Evolutionary conservation across 1,140 invertebrate species (phyloP).

Genomic region (Stegodyphus mimosarum): DNA sequence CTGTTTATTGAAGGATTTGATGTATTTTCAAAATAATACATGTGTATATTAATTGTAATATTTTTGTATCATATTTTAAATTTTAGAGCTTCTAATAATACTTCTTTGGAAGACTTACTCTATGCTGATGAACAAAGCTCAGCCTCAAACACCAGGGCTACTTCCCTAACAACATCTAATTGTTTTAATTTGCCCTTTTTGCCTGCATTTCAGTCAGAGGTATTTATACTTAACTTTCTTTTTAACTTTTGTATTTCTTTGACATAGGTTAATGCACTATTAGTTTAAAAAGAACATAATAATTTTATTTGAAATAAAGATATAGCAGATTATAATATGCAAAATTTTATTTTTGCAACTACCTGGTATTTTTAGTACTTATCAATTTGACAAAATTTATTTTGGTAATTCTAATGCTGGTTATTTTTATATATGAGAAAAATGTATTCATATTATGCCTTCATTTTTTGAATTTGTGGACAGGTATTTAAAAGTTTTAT

Average conservation of each 20-base stretch:
- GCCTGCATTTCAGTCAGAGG: slow-evolving; percentile 7
- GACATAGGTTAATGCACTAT: not conserved
- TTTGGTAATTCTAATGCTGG: too few relatives aligned
- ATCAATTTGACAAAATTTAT: too few relatives aligned
- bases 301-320: not conserved
- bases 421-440: too few relatives aligned
- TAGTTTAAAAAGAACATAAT: not conserved
- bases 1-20: too few relatives aligned
- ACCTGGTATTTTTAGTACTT: too few relatives aligned
- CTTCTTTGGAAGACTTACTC: not conserved
- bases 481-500: not conserved
- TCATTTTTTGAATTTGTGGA: not conserved
- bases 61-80: not conserved
- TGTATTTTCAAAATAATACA: too few relatives aligned
- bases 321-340: not conserved
- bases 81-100: not conserved
- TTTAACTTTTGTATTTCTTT: not conserved
- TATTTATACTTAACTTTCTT: not conserved
- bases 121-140: not conserved
- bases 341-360: not conserved
- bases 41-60: too few relatives aligned
- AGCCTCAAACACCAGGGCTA: not conserved
- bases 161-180: not conserved
- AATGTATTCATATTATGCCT: too few relatives aligned
- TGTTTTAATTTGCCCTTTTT: slow-evolving; percentile 1